A percentile compares a stretch with the other conserved stretches of the same genome.
phyloP scores from a whole-genome alignment of 2,888 invertebrate genomes.

The Agrochola litura region DNA sequence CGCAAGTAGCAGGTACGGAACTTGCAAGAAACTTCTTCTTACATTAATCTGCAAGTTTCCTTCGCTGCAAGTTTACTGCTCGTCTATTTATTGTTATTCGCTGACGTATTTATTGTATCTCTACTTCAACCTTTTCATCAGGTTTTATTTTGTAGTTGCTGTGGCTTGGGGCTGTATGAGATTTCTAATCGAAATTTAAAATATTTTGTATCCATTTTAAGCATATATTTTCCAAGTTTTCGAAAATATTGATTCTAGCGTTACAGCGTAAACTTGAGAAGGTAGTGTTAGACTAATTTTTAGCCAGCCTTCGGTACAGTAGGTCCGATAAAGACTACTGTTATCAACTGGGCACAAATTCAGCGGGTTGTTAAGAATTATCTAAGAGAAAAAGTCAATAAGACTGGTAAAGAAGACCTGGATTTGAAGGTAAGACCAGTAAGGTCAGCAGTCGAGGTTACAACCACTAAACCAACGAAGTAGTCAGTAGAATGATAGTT shows the following conservation, averaged over 20 bases:
- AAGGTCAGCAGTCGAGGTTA: too few species aligned
- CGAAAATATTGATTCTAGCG: too few species aligned
- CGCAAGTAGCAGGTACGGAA: constrained; percentile 58
- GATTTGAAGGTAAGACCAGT: background rate
- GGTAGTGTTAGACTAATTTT: background rate
- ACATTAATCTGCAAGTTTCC: constrained; percentile 71
- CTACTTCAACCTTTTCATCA: background rate
- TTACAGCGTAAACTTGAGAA: background rate
- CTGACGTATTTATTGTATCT: constrained; percentile 42
- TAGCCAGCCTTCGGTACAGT: background rate
- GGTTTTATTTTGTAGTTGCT: background rate
- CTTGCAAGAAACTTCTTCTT: constrained; percentile 62
- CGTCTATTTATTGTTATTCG: constrained; percentile 49
- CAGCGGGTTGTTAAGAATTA: background rate
- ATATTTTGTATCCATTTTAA: background rate
- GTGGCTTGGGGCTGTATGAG: too few species aligned
- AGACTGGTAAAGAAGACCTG: background rate
- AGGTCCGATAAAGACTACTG: too few species aligned
- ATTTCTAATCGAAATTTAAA: too few species aligned
- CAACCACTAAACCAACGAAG: too few species aligned
- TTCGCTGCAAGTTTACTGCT: constrained; percentile 45
- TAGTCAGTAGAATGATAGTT: too few species aligned
- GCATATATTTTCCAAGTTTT: too few species aligned
- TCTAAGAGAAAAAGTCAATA: background rate
- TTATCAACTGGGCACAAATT: background rate